Percentiles rank a stretch among this genome's conserved stretches.
Conservation (phyloP, 2,888 invertebrate species). For the Melipona bicolor region DNA sequence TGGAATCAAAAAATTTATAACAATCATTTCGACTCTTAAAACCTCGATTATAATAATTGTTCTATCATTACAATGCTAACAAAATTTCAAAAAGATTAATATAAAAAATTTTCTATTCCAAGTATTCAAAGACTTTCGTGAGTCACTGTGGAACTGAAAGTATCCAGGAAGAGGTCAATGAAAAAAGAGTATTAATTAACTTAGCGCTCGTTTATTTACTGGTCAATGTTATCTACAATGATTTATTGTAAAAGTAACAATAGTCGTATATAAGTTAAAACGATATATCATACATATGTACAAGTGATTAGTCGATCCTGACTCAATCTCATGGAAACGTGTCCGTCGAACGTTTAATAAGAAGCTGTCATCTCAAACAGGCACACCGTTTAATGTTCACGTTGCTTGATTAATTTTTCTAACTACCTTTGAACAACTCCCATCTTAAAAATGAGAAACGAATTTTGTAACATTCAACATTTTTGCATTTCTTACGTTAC, state of each 20-base stretch:
- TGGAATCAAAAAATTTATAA: too few relatives aligned
- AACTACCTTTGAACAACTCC: background rate
- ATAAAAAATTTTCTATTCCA: too few relatives aligned
- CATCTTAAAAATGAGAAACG: background rate
- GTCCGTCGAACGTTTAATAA: background rate
- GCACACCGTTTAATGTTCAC: background rate
- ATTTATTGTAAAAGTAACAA: slow-evolving; percentile 82
- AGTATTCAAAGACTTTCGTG: too few relatives aligned
- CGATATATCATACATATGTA: slow-evolving; percentile 81
- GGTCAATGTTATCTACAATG: slow-evolving; percentile 80
- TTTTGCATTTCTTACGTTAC: too few relatives aligned
- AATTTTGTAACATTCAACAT: background rate
- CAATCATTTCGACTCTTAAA: too few relatives aligned
- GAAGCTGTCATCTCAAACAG: background rate
- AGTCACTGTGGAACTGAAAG: background rate
- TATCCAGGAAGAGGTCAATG: background rate
- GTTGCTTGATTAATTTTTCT: background rate
- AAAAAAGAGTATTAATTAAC: slow-evolving; percentile 60
- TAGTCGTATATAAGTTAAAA: slow-evolving; percentile 79
- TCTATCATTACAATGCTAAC: too few relatives aligned
- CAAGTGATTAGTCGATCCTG: slow-evolving; percentile 55
- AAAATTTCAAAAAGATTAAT: too few relatives aligned
- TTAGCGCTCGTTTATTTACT: slow-evolving; percentile 76
- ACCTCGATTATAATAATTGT: too few relatives aligned
- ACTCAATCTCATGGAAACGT: slow-evolving; percentile 21